Evolutionary conservation across 2,888 invertebrate species (phyloP).

Genomic region (Spilarctia lutea): DNA sequence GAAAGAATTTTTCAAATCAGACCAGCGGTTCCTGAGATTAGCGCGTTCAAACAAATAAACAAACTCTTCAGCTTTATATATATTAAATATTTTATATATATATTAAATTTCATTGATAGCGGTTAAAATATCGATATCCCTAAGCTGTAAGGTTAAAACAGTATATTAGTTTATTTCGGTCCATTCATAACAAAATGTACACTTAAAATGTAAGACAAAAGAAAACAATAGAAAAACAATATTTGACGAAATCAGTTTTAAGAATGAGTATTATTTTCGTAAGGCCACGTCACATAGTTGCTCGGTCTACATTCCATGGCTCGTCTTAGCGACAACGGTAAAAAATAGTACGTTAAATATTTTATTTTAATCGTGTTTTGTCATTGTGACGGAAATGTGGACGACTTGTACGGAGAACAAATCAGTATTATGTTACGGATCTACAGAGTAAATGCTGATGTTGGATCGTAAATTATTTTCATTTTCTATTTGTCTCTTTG

Average conservation of each 20-base stretch:
- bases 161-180: not conserved
- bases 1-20: too few relatives aligned
- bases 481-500: not conserved
- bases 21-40: too few relatives aligned
- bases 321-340: constrained; percentile 59
- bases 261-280: constrained; percentile 41
- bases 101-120: not conserved
- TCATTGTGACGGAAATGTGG: constrained; percentile 37
- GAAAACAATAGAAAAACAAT: constrained; percentile 6
- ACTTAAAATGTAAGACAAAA: not conserved
- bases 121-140: not conserved
- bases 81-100: too few relatives aligned
- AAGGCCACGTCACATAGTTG: constrained; percentile 36
- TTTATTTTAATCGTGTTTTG: constrained; percentile 62
- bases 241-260: constrained; percentile 6
- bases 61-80: too few relatives aligned
- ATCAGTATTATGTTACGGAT: not conserved
- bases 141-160: not conserved
- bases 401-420: not conserved
- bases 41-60: too few relatives aligned
- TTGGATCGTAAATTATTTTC: not conserved
- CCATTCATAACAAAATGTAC: not conserved
- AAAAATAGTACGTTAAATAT: constrained; percentile 53
- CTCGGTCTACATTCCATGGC: constrained; percentile 63
- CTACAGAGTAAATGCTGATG: not conserved